These are phyloP conservation scores for Chydorus sphaericus DNA, from an alignment of 2,888 invertebrate genomes.

Conservation along the genomic window DNA sequence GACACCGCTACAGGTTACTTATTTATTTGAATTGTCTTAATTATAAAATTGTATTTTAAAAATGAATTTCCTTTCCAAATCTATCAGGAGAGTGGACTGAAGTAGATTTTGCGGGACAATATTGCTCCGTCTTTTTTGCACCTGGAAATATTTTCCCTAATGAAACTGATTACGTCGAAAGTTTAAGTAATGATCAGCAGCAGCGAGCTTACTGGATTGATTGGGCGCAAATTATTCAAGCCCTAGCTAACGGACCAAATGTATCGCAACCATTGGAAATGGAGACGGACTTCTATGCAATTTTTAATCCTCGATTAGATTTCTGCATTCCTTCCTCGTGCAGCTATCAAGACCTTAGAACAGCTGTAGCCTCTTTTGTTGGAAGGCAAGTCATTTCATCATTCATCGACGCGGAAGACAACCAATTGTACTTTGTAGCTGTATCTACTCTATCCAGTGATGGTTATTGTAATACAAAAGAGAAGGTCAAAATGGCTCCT, in stretches of 20 bases:
- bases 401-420: too few relatives aligned
- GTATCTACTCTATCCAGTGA: neutral
- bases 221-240: neutral
- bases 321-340: slow-evolving; percentile 7
- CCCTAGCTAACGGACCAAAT: too few relatives aligned
- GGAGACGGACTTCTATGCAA: neutral
- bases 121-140: slow-evolving; percentile 3
- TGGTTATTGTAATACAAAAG: neutral
- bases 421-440: too few relatives aligned
- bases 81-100: neutral
- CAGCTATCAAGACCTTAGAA: neutral
- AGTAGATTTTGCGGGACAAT: neutral
- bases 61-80: neutral
- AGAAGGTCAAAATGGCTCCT: neutral
- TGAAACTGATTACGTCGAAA: neutral
- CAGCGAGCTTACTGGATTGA: neutral
- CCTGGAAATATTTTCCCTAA: neutral
- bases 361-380: neutral
- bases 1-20: too few relatives aligned
- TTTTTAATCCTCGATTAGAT: neutral
- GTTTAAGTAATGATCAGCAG: neutral
- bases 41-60: too few relatives aligned
- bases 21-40: too few relatives aligned
- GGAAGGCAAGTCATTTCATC: neutral
- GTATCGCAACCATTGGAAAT: too few relatives aligned